These are phyloP conservation scores for Brachyistius frenatus DNA, from an alignment of 2,113 vertebrate genomes.

Conservation along the genomic window DNA sequence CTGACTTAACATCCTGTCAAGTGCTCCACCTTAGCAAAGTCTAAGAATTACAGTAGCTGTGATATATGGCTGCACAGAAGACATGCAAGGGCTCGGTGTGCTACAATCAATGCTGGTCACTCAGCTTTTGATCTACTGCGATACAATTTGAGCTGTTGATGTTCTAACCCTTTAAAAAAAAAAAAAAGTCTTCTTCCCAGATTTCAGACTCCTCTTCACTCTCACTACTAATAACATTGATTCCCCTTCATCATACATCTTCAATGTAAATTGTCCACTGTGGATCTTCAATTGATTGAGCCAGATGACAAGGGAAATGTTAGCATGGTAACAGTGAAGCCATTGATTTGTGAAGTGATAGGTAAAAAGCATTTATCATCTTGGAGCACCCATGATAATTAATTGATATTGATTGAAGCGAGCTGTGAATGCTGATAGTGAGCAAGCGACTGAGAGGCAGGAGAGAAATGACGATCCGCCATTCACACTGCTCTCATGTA, in stretches of 20 bases:
- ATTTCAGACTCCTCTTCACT: constrained; percentile 50
- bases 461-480: constrained; percentile 51
- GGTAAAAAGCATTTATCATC: constrained; percentile 77
- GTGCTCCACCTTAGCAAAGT: constrained; percentile 37
- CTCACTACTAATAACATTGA: constrained; percentile 67
- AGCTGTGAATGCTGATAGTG: constrained; percentile 51
- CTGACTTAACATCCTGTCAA: constrained; percentile 62
- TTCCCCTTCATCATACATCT: constrained; percentile 59
- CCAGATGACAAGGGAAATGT: constrained; percentile 68
- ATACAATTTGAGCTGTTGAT: constrained; percentile 29
- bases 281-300: constrained; percentile 62
- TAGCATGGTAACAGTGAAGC: constrained; percentile 61
- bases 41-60: constrained; percentile 48
- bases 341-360: constrained; percentile 78
- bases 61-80: constrained; percentile 35
- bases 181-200: constrained; percentile 17
- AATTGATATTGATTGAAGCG: constrained; percentile 73
- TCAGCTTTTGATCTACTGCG: constrained; percentile 41
- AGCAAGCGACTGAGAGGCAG: constrained; percentile 10
- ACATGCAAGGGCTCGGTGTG: neutral
- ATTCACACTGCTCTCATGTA: constrained; percentile 32
- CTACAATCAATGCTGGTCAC: constrained; percentile 26
- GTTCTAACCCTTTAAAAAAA: constrained; percentile 4
- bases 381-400: constrained; percentile 70
- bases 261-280: constrained; percentile 61